Base-by-base conservation (phyloP, 2,888 invertebrate genomes). In the Oxyteleia sp. region DNA sequence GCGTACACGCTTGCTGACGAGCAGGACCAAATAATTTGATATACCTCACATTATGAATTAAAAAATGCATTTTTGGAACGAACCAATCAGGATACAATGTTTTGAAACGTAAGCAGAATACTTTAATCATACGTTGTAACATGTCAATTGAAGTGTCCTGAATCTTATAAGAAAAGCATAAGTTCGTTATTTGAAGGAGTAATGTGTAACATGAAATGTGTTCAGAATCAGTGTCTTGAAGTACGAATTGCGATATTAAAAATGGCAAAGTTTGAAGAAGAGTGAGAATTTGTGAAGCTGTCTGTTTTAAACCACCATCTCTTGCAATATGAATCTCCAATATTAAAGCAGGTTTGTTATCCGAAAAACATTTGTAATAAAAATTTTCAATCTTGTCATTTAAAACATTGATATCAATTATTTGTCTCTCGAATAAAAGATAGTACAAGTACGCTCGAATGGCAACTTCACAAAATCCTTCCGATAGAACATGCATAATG, bases 11-110 rank as follows among this genome's bases (percentile, higher is more conserved):
- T 7, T 75, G 75, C 20, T 85, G 85, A 15, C 83, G 63, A 11
- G 66, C 45, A 38, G 85, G 86, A 7, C 86, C 85, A 35, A 86
- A 86, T 26, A 76, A 53, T 64, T 38, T 43, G 4, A 87, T 86
- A 32, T 84, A 84, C 18, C 38, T 26, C 18, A 85, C 81, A 10
- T 87, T 23, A 64, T 87, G 86, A 51, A 83, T 55, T 8, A 85
- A 16, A 66, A 85, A 86, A 68, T 87, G 84, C 41, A 85, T 80
- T 64, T 86, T 85, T 2, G 78, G 81, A 26, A 78, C 69, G 20
- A 84, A 66, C 3, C 4, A 32, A 7, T 71, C 35, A 3, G 81
- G 84, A 55, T 84, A 84, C 4, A 81, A 43, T 1, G 20, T 1
- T 16, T 45, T 15, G 38, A 78, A 68, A 43, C 38, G 1, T 7